Conservation (phyloP, 2,113 vertebrate species). For the Glaucomys volans region DNA sequence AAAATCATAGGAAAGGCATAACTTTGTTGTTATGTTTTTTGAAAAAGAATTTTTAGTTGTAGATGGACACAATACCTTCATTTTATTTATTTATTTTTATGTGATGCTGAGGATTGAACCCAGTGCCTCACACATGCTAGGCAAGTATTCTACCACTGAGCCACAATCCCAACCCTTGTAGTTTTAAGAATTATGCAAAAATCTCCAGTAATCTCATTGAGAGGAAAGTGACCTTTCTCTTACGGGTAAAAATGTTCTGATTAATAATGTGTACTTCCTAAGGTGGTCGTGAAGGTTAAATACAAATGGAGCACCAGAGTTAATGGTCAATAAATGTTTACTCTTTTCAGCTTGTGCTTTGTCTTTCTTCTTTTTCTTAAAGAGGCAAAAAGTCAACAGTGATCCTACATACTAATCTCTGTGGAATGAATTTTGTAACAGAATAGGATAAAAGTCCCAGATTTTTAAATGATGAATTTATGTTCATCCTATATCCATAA, state of each 20-base stretch:
- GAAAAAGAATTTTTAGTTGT: no score
- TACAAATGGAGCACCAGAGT: background rate
- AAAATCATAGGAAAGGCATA: background rate
- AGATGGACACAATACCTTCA: no score
- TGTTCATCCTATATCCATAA: background rate
- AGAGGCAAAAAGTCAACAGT: background rate
- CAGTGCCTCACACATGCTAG: no score
- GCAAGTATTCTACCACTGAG: no score
- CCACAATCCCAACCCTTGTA: no score
- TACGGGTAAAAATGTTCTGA: background rate
- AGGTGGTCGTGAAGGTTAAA: background rate
- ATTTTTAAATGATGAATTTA: conserved; percentile 41
- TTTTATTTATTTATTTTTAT: no score
- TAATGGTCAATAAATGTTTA: background rate
- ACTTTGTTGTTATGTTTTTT: background rate
- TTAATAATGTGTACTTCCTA: background rate
- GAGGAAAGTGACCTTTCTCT: background rate
- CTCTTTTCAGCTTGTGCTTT: background rate
- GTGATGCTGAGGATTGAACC: no score
- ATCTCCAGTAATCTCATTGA: background rate
- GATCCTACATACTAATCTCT: background rate
- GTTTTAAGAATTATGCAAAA: conserved; percentile 37
- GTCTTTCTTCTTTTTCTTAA: background rate
- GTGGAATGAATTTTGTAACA: background rate
- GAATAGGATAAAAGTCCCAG: conserved; percentile 5